Percentiles rank a stretch among this genome's conserved stretches.
Conservation (phyloP, 2,113 vertebrate genomes). For the Eonycteris spelaea region DNA sequence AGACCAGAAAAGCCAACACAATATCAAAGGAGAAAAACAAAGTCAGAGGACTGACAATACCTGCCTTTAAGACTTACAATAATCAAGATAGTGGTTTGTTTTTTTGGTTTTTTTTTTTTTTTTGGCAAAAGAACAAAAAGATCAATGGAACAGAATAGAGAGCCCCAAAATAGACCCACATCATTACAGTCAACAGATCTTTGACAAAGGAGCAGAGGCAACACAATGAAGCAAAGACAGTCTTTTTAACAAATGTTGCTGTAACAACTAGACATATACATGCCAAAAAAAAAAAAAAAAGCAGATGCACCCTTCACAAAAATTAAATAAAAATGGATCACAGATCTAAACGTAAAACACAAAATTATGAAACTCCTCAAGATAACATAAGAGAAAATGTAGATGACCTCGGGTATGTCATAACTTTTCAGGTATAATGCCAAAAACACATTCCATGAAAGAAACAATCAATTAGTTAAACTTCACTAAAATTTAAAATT, state of each 20-base stretch:
- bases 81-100: background rate
- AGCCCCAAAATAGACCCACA: background rate
- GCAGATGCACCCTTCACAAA: background rate
- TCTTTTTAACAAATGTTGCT: background rate
- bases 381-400: background rate
- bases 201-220: background rate
- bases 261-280: background rate
- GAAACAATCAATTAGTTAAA: background rate
- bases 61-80: background rate
- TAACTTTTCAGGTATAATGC: background rate
- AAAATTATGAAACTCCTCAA: background rate
- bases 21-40: background rate
- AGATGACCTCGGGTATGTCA: background rate
- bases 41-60: background rate
- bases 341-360: background rate
- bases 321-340: background rate
- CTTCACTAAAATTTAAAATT: background rate
- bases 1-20: background rate
- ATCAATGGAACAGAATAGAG: background rate
- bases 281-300: background rate
- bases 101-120: no score
- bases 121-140: background rate
- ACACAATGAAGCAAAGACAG: background rate
- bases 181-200: background rate
- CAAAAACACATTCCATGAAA: background rate